Conservation (phyloP, 1,140 invertebrate species). For the Plutomurus gul region DNA sequence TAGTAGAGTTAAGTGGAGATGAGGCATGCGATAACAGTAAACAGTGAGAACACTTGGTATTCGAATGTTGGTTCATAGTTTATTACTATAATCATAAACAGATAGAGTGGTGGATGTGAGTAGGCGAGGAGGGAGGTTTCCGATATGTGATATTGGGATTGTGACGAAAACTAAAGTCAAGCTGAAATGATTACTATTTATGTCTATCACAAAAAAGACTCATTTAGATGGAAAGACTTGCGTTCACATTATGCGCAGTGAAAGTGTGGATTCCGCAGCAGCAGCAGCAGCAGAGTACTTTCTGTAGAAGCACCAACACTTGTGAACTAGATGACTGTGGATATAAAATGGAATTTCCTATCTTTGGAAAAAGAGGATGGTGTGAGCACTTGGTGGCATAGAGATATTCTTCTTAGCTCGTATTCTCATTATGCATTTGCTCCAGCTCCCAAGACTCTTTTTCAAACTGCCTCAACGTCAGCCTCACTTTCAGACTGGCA, state of each 20-base stretch:
- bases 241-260: neutral
- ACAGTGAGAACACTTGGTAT: neutral
- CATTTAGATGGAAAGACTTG: no score
- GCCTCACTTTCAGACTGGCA: neutral
- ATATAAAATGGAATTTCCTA: neutral
- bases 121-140: no score
- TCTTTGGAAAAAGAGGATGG: neutral
- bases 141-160: no score
- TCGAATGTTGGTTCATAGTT: no score
- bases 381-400: neutral
- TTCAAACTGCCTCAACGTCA: neutral
- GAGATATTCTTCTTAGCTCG: neutral
- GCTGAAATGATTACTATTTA: no score
- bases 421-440: neutral
- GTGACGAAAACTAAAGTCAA: no score
- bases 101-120: no score
- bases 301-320: no score
- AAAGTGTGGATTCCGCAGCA: neutral
- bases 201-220: no score
- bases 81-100: no score
- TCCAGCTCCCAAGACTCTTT: neutral
- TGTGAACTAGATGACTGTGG: no score
- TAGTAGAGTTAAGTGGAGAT: neutral
- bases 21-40: neutral
- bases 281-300: neutral